These are phyloP conservation scores for Trematomus bernacchii DNA, from an alignment of 2,797 vertebrate genomes.

Conservation along the genomic window DNA sequence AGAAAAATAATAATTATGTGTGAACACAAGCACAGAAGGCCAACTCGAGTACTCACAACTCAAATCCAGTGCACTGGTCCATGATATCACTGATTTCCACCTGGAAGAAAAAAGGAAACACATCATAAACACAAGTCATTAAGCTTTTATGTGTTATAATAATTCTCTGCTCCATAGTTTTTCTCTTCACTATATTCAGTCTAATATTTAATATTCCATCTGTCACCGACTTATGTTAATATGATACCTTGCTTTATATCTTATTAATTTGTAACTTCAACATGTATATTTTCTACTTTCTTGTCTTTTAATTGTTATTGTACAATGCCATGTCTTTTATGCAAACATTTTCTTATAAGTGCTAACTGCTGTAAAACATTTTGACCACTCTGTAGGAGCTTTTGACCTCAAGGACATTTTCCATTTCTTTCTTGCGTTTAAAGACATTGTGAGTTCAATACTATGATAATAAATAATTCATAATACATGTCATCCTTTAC, in stretches of 20 bases:
- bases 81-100: conserved; percentile 94
- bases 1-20: background rate
- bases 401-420: background rate
- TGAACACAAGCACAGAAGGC: background rate
- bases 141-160: background rate
- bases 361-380: no score
- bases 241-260: no score
- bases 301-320: no score
- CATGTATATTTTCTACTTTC: no score
- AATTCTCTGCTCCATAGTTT: no score
- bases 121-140: background rate
- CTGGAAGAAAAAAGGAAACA: conserved; percentile 73
- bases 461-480: background rate
- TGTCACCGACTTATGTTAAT: no score
- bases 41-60: conserved; percentile 91
- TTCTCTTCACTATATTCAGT: no score
- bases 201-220: no score
- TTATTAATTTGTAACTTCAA: no score
- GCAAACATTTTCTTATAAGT: no score
- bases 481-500: background rate
- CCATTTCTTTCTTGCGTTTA: background rate
- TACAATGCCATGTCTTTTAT: no score
- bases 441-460: background rate
- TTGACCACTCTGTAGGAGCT: background rate
- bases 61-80: conserved; percentile 98